Evolutionary conservation across 2,888 invertebrate genomes (phyloP).

Genomic region (Mactromeris polynyma): DNA sequence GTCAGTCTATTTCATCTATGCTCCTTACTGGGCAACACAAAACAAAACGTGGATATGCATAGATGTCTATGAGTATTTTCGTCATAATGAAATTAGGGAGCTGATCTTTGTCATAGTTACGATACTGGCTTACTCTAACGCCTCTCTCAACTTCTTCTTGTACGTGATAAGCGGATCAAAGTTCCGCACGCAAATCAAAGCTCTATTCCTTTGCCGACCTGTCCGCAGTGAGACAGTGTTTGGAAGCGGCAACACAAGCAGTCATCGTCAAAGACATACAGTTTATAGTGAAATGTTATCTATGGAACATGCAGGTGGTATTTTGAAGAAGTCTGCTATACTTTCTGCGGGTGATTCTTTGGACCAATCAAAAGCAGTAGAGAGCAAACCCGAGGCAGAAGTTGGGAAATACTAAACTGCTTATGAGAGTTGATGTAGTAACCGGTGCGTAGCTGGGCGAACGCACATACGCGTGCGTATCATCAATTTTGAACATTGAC

Average conservation of each 20-base stretch:
- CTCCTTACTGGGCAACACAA: slow-evolving; percentile 36
- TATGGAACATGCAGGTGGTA: not conserved
- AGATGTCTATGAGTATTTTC: slow-evolving; percentile 36
- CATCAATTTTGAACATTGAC: no score
- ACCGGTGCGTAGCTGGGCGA: no score
- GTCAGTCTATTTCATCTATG: slow-evolving; percentile 52
- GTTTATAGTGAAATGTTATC: not conserved
- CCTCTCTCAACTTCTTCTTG: slow-evolving; percentile 76
- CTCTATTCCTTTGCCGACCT: slow-evolving; percentile 59
- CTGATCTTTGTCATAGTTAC: slow-evolving; percentile 69
- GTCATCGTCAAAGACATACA: not conserved
- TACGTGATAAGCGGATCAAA: slow-evolving; percentile 78
- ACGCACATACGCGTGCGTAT: no score
- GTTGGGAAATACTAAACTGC: not conserved
- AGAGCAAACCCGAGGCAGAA: not conserved
- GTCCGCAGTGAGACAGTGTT: slow-evolving; percentile 35
- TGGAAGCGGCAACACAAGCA: slow-evolving; percentile 9
- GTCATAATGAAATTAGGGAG: slow-evolving; percentile 13
- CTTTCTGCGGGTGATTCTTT: not conserved
- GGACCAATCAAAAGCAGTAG: not conserved
- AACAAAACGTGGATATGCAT: slow-evolving; percentile 21
- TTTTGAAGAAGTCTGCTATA: not conserved
- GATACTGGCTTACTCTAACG: slow-evolving; percentile 75
- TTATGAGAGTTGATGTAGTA: not conserved
- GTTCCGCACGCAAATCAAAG: slow-evolving; percentile 73